Evolutionary conservation across 2,113 vertebrate species (phyloP).

Genomic region (Apistogramma diplotaenia): DNA sequence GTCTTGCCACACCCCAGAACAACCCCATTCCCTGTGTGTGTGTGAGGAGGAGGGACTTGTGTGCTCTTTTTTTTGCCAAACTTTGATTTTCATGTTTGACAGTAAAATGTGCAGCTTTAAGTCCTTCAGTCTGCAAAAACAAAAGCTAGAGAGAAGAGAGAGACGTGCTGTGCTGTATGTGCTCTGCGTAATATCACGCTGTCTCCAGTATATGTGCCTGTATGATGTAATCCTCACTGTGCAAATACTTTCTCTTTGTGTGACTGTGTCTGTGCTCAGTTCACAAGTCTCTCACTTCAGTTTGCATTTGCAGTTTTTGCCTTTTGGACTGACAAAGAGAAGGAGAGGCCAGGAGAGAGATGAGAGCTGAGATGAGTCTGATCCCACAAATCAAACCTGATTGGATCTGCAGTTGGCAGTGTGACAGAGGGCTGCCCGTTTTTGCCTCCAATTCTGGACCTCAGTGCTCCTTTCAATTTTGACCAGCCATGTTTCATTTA

Average conservation of each 20-base stretch:
- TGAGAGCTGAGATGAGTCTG: constrained; percentile 5
- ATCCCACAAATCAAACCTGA: constrained; percentile 31
- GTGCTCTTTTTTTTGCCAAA: background rate
- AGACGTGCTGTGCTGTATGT: too few species aligned
- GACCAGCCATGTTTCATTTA: background rate
- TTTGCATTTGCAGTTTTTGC: background rate
- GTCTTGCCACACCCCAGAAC: too few species aligned
- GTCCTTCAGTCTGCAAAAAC: background rate
- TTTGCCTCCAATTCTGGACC: background rate
- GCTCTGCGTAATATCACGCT: fast-evolving
- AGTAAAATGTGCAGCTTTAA: background rate
- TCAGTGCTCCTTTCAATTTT: background rate
- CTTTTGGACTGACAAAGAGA: background rate
- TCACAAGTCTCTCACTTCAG: background rate
- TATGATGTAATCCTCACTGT: background rate
- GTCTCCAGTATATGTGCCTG: too few species aligned
- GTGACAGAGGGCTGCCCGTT: background rate
- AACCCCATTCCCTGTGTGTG: background rate
- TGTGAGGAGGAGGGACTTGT: background rate
- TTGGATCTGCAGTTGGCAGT: constrained; percentile 16
- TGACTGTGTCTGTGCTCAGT: background rate
- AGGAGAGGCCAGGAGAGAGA: background rate
- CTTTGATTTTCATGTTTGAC: background rate
- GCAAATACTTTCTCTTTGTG: background rate
- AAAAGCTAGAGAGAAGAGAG: background rate